Percentiles rank a stretch among this genome's conserved stretches.
Conservation (phyloP, 2,797 vertebrate genomes). For the Dicrostonyx torquatus region DNA sequence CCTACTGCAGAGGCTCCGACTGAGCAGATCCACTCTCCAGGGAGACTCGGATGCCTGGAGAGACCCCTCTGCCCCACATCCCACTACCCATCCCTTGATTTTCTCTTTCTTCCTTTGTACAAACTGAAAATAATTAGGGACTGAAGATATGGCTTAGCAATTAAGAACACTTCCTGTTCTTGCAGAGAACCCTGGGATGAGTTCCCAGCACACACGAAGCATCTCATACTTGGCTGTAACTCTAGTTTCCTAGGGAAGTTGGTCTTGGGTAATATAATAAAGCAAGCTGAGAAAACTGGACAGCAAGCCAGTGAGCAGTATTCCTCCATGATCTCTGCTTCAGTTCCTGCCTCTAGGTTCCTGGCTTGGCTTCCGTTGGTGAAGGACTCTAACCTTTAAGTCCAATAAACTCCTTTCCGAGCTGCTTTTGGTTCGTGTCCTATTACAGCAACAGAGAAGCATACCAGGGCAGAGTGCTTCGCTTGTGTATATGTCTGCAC, state of each 20-base stretch:
- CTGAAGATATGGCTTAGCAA: not conserved
- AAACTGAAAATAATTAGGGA: slow-evolving; percentile 46
- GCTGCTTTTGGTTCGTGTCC: not conserved
- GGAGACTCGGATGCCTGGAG: not conserved
- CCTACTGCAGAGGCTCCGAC: not conserved
- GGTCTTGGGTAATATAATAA: not conserved
- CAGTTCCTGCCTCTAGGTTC: not conserved
- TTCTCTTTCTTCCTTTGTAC: not conserved
- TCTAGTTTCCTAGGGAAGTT: not conserved
- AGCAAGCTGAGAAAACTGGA: not conserved
- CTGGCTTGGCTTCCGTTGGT: too few relatives aligned
- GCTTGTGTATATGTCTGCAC: not conserved
- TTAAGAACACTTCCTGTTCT: not conserved
- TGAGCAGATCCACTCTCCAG: not conserved
- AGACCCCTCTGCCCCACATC: not conserved
- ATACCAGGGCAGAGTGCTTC: not conserved
- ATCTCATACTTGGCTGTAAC: not conserved
- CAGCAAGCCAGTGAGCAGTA: not conserved
- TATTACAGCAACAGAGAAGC: not conserved
- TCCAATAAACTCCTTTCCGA: not conserved
- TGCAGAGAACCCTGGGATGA: not conserved
- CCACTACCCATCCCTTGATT: not conserved
- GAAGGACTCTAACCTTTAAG: not conserved
- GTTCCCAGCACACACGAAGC: not conserved
- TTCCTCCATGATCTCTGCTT: not conserved